Percentiles rank a stretch among this genome's conserved stretches.
Conservation (phyloP, 2,797 vertebrate species). For the Graptemys geographica region DNA sequence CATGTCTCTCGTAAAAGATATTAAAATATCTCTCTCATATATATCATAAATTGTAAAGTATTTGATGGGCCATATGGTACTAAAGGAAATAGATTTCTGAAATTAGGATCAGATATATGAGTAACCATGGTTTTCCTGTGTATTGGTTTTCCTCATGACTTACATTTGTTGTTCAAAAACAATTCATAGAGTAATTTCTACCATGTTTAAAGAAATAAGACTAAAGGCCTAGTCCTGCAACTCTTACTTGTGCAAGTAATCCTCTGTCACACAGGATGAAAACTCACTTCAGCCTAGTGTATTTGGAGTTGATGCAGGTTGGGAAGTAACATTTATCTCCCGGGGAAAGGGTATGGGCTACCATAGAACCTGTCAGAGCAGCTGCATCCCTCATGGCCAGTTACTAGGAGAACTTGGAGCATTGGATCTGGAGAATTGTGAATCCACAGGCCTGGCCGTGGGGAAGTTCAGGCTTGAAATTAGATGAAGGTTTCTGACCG, state of each 20-base stretch:
- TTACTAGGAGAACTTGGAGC: fast-evolving
- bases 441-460: not conserved
- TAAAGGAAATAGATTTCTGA: constrained; percentile 41
- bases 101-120: not conserved
- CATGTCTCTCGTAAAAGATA: constrained; percentile 18
- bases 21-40: not conserved
- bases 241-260: not conserved
- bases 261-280: fast-evolving
- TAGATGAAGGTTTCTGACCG: no score
- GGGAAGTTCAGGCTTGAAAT: no score
- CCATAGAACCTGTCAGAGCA: not conserved
- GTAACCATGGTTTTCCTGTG: not conserved
- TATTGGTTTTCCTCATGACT: not conserved
- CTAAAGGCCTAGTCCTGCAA: no score
- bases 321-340: not conserved
- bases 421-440: not conserved
- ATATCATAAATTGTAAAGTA: not conserved
- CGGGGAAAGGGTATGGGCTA: not conserved
- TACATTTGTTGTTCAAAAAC: not conserved
- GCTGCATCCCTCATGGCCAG: not conserved
- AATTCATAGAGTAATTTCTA: not conserved
- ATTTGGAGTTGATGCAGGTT: not conserved
- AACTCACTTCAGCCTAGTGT: not conserved
- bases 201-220: no score
- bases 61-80: constrained; percentile 19